Base-by-base conservation (phyloP, 2,888 invertebrate species). In the Mesochorus sp. region DNA sequence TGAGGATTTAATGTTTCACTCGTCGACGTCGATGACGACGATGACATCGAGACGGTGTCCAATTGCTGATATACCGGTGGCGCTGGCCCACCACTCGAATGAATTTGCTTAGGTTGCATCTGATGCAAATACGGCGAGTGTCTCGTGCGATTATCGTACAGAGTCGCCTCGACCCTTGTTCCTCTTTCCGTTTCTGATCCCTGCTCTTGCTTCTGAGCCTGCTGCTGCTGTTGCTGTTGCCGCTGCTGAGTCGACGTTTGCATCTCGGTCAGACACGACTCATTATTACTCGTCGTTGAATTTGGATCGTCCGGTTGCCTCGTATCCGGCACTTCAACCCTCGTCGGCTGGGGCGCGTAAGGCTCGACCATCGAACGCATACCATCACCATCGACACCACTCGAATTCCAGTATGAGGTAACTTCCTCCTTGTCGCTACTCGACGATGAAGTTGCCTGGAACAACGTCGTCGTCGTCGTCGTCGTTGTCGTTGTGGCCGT, bases 271-370 rank as follows among this genome's bases (percentile, higher is more conserved):
- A 89, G 75, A 68, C 68, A n/a, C n/a, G n/a, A n/a, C n/a, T n/a
- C n/a, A n/a, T n/a, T 81, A 85, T 86, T 79, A 83, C 74, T 14
- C n/a, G 76, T 57, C 4, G 71, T 51, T 5, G 67, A 73, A 42
- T 76, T 79, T 1, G 76, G 31, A 34, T 76, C 62, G 70, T 81
- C 53, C 42, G 84, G 85, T 39, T 88, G 89, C 88, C 89, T 89
- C 66, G 89, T 89, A 44, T 90, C 89, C 24, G 89, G 87, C 1
- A 90, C 89, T 53, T 90, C 89, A 62, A 90, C 89, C 37, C 87
- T 86, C n/a, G 88, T 89, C n/a, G 89, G 89, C 53, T 87, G 88
- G 5, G 89, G 89, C 10, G 89, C 85, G 79, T 88, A 89, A 2
- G 89, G 89, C 59, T 89, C 89, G 64, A 88, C 86, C 34, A 82